Base-by-base conservation (phyloP, 1,140 invertebrate species). In the Micrasema longulum region DNA sequence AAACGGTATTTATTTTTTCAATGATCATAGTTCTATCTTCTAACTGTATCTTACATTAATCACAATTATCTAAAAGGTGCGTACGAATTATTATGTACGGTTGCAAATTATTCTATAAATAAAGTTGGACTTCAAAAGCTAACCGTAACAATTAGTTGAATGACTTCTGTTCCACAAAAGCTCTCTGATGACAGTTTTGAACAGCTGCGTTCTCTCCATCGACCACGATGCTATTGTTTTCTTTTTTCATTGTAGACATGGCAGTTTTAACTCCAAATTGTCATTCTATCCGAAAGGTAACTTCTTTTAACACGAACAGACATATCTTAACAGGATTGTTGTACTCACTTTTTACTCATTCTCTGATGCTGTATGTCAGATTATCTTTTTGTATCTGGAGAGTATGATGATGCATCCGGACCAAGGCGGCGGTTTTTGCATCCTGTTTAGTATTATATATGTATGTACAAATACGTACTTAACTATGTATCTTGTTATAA, bases 61-160 rank as follows among this genome's bases (percentile, higher is more conserved):
- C n/a, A n/a, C n/a, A n/a, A n/a, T n/a, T n/a, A n/a, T n/a, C n/a
- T n/a, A 14, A 14, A 45, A 14, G n/a, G 0, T 14, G 43, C 18
- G n/a, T 45, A 7, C 12, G 18, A 45, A 45, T 14, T 14, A 45
- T 6, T 11, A 43, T 16, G 10, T n/a, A 53, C 55, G 1, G 55
- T 60, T 38, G 55, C 55, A 52, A 60, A 60, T n/a, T n/a, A n/a
- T 18, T 60, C 35, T 38, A 41, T 41, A 60, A 22, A 60, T 41
- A 60, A 18, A 11, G 35, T 35, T 4, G 7, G 16, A 41, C 55
- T 60, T 16, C 36, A 41, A 16, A 41, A 38, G 7, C 11, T 38
- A 60, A 41, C 31, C 55, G 16, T 22, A 60, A 60, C 55, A 60
- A 22, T 41, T 60, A 41, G 55, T 38, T 60, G 55, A 60, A 60